Evolutionary conservation across 30 jellyfish, hydroid and myxozoan species (phyloP).

Genomic region (Sanderia malayensis): DNA sequence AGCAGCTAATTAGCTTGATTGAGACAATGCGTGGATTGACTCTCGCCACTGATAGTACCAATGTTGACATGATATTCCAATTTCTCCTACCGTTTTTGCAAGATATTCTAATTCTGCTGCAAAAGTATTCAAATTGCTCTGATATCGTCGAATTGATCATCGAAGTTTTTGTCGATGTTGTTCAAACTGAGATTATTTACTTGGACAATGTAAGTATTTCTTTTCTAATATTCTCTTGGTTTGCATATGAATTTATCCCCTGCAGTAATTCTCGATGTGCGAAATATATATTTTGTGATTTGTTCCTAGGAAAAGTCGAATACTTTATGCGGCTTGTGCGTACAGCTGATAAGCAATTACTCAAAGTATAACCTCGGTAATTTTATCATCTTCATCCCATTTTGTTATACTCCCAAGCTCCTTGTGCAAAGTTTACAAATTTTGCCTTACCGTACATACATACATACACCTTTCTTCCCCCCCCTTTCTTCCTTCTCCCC

Average conservation of each 20-base stretch:
- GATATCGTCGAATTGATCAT: slow-evolving; percentile 75
- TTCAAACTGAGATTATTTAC: slow-evolving; percentile 55
- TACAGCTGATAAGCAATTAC: slow-evolving; percentile 59
- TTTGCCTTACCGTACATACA: too few relatives aligned
- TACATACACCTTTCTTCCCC: too few relatives aligned
- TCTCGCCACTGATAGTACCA: slow-evolving; percentile 40
- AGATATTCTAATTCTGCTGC: slow-evolving; percentile 57
- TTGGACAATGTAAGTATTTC: slow-evolving; percentile 58
- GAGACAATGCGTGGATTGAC: slow-evolving; percentile 94
- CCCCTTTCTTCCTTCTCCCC: too few relatives aligned
- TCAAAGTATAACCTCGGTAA: slow-evolving; percentile 74
- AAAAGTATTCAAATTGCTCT: slow-evolving; percentile 58
- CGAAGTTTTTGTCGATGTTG: slow-evolving; percentile 87
- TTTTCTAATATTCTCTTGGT: too few relatives aligned
- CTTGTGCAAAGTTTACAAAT: too few relatives aligned
- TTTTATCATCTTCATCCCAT: background rate
- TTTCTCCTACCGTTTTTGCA: slow-evolving; percentile 49
- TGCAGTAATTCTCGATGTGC: background rate
- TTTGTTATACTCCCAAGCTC: too few relatives aligned
- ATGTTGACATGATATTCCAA: slow-evolving; percentile 48
- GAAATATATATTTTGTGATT: background rate
- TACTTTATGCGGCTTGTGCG: slow-evolving; percentile 69
- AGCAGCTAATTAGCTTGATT: slow-evolving; percentile 48
- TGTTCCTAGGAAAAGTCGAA: slow-evolving; percentile 63
- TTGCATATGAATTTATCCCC: too few relatives aligned